These are phyloP conservation scores for Aleiodes sp. DNA, from an alignment of 1,140 invertebrate genomes.

Conservation along the genomic window DNA sequence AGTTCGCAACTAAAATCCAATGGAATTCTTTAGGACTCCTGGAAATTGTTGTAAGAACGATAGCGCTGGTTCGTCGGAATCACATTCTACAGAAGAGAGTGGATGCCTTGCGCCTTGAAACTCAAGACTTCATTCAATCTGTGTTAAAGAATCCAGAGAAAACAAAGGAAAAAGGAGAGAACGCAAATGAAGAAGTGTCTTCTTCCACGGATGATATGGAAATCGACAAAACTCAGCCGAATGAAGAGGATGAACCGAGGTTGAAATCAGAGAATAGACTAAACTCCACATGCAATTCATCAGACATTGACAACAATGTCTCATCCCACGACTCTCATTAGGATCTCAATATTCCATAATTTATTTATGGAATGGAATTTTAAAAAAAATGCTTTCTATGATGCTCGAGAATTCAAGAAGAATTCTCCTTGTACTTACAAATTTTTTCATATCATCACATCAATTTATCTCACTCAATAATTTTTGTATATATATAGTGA, in stretches of 20 bases:
- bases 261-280: not conserved
- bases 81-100: constrained; percentile 61
- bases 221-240: not conserved
- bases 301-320: not conserved
- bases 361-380: not conserved
- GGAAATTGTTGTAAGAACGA: constrained; percentile 63
- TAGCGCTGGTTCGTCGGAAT: constrained; percentile 64
- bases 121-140: constrained; percentile 60
- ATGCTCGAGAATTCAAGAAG: not conserved
- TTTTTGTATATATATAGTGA: too few relatives aligned
- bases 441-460: constrained; percentile 9
- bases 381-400: not conserved
- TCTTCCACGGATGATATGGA: constrained; percentile 9
- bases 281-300: not conserved
- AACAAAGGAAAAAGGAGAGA: not conserved
- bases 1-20: not conserved
- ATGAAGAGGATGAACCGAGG: not conserved
- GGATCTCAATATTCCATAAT: constrained; percentile 1
- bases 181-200: not conserved
- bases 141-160: constrained; percentile 57
- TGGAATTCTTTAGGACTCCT: constrained; percentile 53
- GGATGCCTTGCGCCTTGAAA: constrained; percentile 61
- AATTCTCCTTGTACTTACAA: not conserved
- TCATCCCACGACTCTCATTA: not conserved
- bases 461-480: too few relatives aligned